Base-by-base conservation (phyloP, 1,140 invertebrate species). In the Macrocentrus cingulum region DNA sequence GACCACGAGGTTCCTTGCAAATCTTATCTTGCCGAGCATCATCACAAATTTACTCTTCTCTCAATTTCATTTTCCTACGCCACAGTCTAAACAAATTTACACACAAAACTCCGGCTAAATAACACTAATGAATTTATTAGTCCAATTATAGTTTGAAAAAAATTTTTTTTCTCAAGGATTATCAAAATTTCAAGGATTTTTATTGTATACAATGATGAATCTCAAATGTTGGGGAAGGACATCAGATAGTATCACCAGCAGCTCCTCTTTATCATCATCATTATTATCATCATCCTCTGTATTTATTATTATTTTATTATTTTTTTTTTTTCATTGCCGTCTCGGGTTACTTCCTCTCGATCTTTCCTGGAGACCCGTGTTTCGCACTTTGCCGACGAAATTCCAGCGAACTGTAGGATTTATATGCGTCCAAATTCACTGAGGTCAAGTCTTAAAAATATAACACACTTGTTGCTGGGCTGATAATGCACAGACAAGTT, bases 381-480 rank as follows among this genome's bases (percentile, higher is more conserved):
- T 55, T 55, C 52, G 42, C 52, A 55, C 52, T 55, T 44, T 34
- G 41, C 41, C 52, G 52, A 55, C 52, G n/a, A 55, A 55, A 55
- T 45, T 55, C 42, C 4, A 41, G 23, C 15, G 23, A 55, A 45
- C 37, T 3, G 5, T 11, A 13, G 25, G 20, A 55, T 55, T 55
- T 55, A 45, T 45, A 55, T 45, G 41, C 41, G 23, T 34, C 25
- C 41, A 32, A 55, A 45, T 2, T n/a, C n/a, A n/a, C n/a, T n/a
- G n/a, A n/a, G n/a, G n/a, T n/a, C n/a, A n/a, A n/a, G n/a, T n/a
- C n/a, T n/a, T n/a, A n/a, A n/a, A n/a, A n/a, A n/a, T n/a, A n/a
- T n/a, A n/a, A n/a, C n/a, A n/a, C n/a, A n/a, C n/a, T n/a, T n/a
- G n/a, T n/a, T n/a, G n/a, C n/a, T n/a, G n/a, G n/a, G n/a, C n/a